Evolutionary conservation across 2,113 vertebrate species (phyloP).

Genomic region (Copsychus sechellarum): DNA sequence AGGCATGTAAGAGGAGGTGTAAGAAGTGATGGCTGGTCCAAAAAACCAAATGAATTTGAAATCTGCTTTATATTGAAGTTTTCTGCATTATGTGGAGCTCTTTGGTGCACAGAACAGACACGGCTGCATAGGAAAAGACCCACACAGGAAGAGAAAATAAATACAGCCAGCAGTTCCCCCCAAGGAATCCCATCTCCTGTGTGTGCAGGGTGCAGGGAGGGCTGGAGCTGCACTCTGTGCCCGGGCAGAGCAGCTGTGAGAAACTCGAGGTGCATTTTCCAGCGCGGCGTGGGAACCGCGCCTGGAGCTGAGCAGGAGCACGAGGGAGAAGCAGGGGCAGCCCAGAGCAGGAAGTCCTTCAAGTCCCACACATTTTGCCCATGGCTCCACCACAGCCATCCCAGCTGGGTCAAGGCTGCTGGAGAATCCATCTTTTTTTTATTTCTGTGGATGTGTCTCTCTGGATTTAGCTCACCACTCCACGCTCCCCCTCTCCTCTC

Average conservation of each 20-base stretch:
- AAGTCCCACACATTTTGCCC: neutral
- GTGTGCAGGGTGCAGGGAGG: neutral
- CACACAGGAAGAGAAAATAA: neutral
- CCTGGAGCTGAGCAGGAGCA: neutral
- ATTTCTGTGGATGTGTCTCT: neutral
- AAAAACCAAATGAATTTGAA: neutral
- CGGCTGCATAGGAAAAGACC: neutral
- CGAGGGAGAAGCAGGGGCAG: neutral
- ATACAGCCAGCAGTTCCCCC: neutral
- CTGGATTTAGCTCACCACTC: neutral
- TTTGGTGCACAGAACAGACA: rapidly evolving
- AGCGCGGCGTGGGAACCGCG: constrained; percentile 48
- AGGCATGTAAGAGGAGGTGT: too few species aligned
- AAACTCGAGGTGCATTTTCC: neutral
- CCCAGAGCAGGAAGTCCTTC: neutral
- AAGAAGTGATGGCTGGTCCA: neutral
- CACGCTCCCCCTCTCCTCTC: neutral
- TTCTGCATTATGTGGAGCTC: rapidly evolving
- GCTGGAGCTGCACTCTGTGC: neutral
- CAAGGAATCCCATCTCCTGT: neutral
- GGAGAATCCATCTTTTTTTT: neutral
- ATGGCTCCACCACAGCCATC: neutral
- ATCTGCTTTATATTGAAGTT: neutral
- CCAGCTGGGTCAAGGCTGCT: neutral
- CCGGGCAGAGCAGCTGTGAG: constrained; percentile 13